Percentiles rank a stretch among this genome's conserved stretches.
Evolutionary conservation across 2,797 vertebrate genomes (phyloP).

Genomic region (Manis javanica): DNA sequence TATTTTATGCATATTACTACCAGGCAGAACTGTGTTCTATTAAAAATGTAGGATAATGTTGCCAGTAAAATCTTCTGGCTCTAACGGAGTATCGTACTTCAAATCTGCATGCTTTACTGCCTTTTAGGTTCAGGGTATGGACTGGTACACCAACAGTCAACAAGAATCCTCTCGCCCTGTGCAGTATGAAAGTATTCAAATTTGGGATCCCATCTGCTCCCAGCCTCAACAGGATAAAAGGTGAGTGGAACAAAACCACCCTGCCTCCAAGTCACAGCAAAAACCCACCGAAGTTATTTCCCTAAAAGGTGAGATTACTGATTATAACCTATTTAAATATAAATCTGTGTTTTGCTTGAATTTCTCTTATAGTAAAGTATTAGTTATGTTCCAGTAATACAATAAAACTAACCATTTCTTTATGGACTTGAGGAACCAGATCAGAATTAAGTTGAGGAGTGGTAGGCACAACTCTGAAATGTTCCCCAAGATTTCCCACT

Average conservation of each 20-base stretch:
- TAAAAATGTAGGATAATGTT: slow-evolving; percentile 14
- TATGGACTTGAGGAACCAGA: neutral
- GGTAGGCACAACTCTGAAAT: neutral
- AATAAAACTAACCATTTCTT: neutral
- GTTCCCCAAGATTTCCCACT: neutral
- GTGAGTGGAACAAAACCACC: neutral
- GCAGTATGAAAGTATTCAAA: neutral
- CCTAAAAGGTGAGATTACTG: neutral
- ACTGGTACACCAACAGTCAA: neutral
- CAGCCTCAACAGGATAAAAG: neutral
- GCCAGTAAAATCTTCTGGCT: neutral
- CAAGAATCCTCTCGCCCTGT: neutral
- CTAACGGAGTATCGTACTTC: neutral
- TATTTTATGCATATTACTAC: slow-evolving; percentile 36
- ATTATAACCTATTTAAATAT: neutral
- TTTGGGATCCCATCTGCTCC: neutral
- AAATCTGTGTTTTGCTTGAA: neutral
- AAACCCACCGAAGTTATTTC: neutral
- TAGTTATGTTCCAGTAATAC: neutral
- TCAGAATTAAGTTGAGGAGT: neutral
- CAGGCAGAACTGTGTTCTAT: neutral
- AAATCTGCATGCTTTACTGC: neutral
- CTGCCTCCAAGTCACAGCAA: neutral
- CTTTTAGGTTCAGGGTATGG: neutral
- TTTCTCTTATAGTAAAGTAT: neutral